phyloP scores from a whole-genome alignment of 2,888 invertebrate species.

The Blastobasis lacticolella region DNA sequence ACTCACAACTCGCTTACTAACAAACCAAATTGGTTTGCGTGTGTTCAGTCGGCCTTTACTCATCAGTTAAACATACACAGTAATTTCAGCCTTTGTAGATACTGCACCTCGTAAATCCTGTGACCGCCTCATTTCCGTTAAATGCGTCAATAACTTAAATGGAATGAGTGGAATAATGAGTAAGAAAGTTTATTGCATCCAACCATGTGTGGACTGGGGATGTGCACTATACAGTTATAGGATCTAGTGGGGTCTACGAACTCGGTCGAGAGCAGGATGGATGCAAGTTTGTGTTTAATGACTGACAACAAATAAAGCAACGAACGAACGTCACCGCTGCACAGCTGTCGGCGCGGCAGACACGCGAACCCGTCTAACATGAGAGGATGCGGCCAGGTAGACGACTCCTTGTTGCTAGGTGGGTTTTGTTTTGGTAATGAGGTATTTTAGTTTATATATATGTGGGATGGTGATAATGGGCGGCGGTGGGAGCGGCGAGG shows the following conservation, averaged over 20 bases:
- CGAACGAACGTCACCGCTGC: conserved; percentile 18
- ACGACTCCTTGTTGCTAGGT: conserved; percentile 9
- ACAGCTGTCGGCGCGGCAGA: conserved; percentile 46
- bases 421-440: too few species aligned
- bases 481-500: conserved; percentile 2
- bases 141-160: too few species aligned
- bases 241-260: conserved; percentile 52
- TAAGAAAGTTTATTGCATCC: too few species aligned
- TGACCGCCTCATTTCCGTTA: too few species aligned
- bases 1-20: conserved; percentile 3
- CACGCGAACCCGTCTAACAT: conserved; percentile 23
- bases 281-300: conserved; percentile 39
- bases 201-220: conserved; percentile 26
- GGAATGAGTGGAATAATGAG: too few species aligned
- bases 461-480: conserved; percentile 2
- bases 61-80: conserved; percentile 23
- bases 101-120: too few species aligned
- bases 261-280: conserved; percentile 35
- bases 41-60: conserved; percentile 20
- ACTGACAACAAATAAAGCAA: conserved; percentile 46
- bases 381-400: conserved; percentile 45
- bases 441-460: neutral
- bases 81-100: conserved; percentile 23
- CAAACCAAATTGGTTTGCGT: conserved; percentile 9
- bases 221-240: conserved; percentile 34